Evolutionary conservation across 2,888 invertebrate species (phyloP), one percentile per base, ranked within the genome.

Genomic region (Amblyjoppa fuscipennis): DNA sequence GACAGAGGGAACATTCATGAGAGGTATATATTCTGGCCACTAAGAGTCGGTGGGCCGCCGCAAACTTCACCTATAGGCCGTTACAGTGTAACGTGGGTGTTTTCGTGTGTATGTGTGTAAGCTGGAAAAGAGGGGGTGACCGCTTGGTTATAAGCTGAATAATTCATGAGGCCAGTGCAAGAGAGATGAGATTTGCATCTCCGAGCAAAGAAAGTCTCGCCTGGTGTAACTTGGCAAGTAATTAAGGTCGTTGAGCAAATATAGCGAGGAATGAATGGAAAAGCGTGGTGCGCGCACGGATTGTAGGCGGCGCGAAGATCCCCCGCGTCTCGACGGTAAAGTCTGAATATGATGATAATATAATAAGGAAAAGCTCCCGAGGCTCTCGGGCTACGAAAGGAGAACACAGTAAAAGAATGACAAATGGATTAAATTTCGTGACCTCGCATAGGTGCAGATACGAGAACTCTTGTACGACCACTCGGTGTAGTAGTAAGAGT

Each of bases 201-300:
- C 71, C 71, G 76, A 53, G 84, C 56, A 84, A 82, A 87, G 81
- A 86, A 87, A 59, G 84, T 78, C 79, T 78, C 79, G 76, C 75
- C 71, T 74, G 81, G 83, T 86, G 86, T 87, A 78, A 88, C 69
- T 88, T 86, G 84, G 88, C 82, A 87, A 88, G 89, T 87, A 90
- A 86, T 89, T 88, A 92, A 92, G 92, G 91, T 91, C 90, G 86
- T 85, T 84, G 83, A 83, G 80, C 86, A 87, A 84, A 88, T 84
- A 87, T 80, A 78, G 73, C 41, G 79, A 73, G 85, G 77, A 83
- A 87, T 86, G 87, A 81, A 87, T 81, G 78, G 85, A 82, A 84
- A 81, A 84, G 81, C 78, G 76, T 74, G 84, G 41, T 70, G 11
- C 41, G 68, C 25, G 31, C 16, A 28, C 31, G 59, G 59, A 59